phyloP scores from a whole-genome alignment of 2,113 vertebrate genomes.

The Larimichthys polyactis region DNA sequence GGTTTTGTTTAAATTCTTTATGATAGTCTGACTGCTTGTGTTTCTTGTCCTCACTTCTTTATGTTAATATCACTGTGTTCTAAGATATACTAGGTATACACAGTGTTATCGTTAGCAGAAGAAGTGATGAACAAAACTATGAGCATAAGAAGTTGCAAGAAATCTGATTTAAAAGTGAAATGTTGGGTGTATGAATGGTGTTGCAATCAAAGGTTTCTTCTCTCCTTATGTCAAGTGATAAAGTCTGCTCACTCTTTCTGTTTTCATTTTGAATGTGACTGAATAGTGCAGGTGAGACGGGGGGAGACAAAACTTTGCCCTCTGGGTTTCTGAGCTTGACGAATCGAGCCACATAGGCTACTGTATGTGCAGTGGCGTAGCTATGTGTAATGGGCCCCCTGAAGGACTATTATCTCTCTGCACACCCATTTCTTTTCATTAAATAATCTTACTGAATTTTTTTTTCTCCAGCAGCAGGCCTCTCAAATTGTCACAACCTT shows the following conservation, averaged over 20 bases:
- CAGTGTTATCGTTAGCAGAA: not conserved
- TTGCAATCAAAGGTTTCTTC: not conserved
- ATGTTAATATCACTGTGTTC: not conserved
- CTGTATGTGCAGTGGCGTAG: slow-evolving; percentile 23
- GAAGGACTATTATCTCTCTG: slow-evolving; percentile 28
- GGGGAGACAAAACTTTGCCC: slow-evolving; percentile 10
- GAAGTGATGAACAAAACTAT: not conserved
- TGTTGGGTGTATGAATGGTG: not conserved
- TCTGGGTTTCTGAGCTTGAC: not conserved
- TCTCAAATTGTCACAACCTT: slow-evolving; percentile 61
- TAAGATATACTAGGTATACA: not conserved
- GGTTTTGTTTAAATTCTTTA: not conserved
- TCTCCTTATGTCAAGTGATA: not conserved
- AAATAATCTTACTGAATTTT: slow-evolving; percentile 70
- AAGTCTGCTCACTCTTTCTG: not conserved
- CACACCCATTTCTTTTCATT: slow-evolving; percentile 62
- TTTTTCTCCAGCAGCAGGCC: slow-evolving; percentile 59
- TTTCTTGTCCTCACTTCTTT: not conserved
- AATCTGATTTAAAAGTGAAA: not conserved
- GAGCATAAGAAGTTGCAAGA: not conserved
- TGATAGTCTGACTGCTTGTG: not conserved
- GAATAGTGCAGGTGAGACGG: not conserved
- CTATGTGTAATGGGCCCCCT: slow-evolving; percentile 31
- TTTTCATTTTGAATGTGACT: not conserved
- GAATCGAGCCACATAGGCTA: slow-evolving; percentile 3